These are phyloP conservation scores for Tachyglossus aculeatus DNA, from an alignment of 2,797 vertebrate genomes.

Conservation along the genomic window DNA sequence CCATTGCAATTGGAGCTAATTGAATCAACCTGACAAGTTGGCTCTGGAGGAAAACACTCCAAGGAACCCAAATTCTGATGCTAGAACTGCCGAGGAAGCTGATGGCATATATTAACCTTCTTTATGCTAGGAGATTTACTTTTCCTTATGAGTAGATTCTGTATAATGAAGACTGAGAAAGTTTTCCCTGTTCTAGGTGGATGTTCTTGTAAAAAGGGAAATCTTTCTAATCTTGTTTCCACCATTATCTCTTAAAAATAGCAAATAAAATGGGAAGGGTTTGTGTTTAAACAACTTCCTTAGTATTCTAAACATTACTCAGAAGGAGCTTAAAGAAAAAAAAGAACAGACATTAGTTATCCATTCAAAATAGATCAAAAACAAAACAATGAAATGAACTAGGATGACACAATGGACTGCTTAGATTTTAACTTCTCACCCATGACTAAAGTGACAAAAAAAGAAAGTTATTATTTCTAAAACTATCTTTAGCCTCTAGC, in stretches of 20 bases:
- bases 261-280: not conserved
- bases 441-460: constrained; percentile 32
- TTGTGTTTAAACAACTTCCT: not conserved
- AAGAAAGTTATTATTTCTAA: not conserved
- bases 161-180: not conserved
- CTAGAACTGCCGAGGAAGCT: not conserved
- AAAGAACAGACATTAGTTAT: constrained; percentile 23
- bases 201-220: not conserved
- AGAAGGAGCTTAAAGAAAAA: not conserved
- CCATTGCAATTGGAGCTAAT: not conserved
- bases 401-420: constrained; percentile 6
- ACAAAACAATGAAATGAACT: constrained; percentile 50
- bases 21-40: not conserved
- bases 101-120: accelerated
- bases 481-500: not conserved
- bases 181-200: accelerated
- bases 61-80: not conserved
- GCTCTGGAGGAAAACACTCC: not conserved
- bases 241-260: not conserved
- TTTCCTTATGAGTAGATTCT: not conserved
- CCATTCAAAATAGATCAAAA: constrained; percentile 45
- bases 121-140: not conserved
- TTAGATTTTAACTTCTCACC: constrained; percentile 38
- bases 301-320: not conserved
- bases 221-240: not conserved